Conservation (phyloP, 2,888 invertebrate species). For the Philopedon plagiatum region DNA sequence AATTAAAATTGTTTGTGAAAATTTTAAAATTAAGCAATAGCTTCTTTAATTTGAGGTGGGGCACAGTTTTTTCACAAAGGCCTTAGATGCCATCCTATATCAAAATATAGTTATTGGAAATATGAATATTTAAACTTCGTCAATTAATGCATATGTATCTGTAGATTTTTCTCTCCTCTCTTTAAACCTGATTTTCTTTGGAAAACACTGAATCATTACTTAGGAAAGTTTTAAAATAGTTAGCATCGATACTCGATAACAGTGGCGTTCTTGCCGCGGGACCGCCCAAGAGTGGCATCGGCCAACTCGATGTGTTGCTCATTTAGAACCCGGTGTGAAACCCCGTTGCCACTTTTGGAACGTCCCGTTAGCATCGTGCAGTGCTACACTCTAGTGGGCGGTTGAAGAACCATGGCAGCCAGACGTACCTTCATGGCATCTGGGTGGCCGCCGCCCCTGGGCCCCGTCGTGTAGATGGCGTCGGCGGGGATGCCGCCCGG, state of each 20-base stretch:
- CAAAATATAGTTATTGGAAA: too few species aligned
- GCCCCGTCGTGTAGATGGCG: constrained; percentile 78
- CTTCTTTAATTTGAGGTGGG: too few species aligned
- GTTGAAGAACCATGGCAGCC: constrained; percentile 90
- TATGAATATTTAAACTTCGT: too few species aligned
- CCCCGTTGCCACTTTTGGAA: constrained; percentile 27
- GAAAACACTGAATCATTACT: background rate
- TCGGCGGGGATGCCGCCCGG: constrained; percentile 80
- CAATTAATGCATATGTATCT: too few species aligned
- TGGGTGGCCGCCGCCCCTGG: constrained; percentile 66
- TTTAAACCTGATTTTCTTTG: background rate
- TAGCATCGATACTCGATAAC: constrained; percentile 68
- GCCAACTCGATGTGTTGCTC: constrained; percentile 20
- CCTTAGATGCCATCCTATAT: too few species aligned
- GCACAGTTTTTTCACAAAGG: too few species aligned
- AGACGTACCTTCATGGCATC: constrained; percentile 92
- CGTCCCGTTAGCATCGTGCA: constrained; percentile 60
- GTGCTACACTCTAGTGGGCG: constrained; percentile 86
- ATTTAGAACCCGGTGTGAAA: constrained; percentile 19
- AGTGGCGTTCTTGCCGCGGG: constrained; percentile 55
- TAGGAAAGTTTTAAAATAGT: constrained; percentile 56
- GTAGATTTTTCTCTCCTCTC: background rate
- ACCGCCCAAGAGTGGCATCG: constrained; percentile 38
- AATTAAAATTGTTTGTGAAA: too few species aligned
- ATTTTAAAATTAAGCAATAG: too few species aligned